These are phyloP conservation scores for Antennarius striatus DNA, from an alignment of 2,113 vertebrate genomes.

Conservation along the genomic window DNA sequence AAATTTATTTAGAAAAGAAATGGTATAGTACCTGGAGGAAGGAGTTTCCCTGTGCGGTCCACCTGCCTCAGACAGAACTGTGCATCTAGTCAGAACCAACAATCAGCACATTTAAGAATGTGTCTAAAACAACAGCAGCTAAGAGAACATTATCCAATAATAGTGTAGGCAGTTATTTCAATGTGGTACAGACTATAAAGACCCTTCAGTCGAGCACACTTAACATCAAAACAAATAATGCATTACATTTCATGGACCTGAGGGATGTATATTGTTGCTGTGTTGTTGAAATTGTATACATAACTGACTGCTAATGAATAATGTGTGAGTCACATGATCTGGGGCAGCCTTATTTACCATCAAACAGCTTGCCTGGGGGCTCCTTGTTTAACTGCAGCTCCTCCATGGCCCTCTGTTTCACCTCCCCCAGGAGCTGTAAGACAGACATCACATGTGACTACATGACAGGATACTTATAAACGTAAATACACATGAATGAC, in stretches of 20 bases:
- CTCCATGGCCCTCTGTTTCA: conserved; percentile 86
- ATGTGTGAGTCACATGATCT: no score
- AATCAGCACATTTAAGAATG: conserved; percentile 3
- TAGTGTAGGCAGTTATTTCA: no score
- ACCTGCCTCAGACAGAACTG: conserved; percentile 87
- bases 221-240: neutral
- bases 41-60: conserved; percentile 85
- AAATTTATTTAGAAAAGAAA: conserved; percentile 42
- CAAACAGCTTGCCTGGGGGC: conserved; percentile 73
- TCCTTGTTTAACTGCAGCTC: conserved; percentile 84
- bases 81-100: conserved; percentile 73
- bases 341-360: neutral
- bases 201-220: no score
- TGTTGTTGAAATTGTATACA: neutral
- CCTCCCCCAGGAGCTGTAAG: conserved; percentile 85
- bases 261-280: neutral
- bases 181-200: no score
- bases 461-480: neutral
- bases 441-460: neutral
- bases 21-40: conserved; percentile 87
- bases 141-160: neutral
- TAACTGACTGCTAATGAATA: neutral
- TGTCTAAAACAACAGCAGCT: neutral
- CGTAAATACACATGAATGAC: no score
- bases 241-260: neutral